phyloP scores from a whole-genome alignment of 1,140 invertebrate species.

The Drosophila kohkoa region DNA sequence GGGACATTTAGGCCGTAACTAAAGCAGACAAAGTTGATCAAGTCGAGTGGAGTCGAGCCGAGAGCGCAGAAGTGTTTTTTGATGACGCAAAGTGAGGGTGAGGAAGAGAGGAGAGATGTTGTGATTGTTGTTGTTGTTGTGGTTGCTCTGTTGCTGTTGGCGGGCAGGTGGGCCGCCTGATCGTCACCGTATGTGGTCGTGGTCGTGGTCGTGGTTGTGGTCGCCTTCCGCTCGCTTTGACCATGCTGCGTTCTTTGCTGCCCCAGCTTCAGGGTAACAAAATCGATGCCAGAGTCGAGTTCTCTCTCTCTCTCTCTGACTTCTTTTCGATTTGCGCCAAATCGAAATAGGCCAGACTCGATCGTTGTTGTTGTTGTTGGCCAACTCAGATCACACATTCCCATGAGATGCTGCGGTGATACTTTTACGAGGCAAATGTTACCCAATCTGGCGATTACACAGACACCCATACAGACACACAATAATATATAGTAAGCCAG shows the following conservation, averaged over 20 bases:
- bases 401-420: constrained; percentile 50
- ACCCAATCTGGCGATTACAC: constrained; percentile 71
- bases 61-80: constrained; percentile 4
- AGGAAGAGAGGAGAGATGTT: too few species aligned
- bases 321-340: constrained; percentile 48
- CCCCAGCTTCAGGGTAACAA: constrained; percentile 1
- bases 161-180: constrained; percentile 33
- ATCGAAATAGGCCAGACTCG: constrained; percentile 55
- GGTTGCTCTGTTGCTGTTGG: background rate
- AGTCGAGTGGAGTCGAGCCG: background rate
- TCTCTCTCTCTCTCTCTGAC: constrained; percentile 1
- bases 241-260: constrained; percentile 12
- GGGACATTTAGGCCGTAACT: constrained; percentile 40
- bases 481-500: too few species aligned
- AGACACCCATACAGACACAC: constrained; percentile 48
- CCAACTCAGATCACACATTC: constrained; percentile 42
- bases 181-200: constrained; percentile 62
- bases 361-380: constrained; percentile 25
- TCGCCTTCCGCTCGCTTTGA: background rate
- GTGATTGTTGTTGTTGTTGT: too few species aligned
- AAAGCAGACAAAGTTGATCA: constrained; percentile 48
- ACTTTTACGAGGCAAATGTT: constrained; percentile 71
- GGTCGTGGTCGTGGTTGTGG: background rate
- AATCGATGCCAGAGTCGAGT: background rate
- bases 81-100: background rate